Percentiles rank a stretch among this genome's conserved stretches.
Conservation (phyloP, 2,113 vertebrate genomes). For the Ciconia maguari region DNA sequence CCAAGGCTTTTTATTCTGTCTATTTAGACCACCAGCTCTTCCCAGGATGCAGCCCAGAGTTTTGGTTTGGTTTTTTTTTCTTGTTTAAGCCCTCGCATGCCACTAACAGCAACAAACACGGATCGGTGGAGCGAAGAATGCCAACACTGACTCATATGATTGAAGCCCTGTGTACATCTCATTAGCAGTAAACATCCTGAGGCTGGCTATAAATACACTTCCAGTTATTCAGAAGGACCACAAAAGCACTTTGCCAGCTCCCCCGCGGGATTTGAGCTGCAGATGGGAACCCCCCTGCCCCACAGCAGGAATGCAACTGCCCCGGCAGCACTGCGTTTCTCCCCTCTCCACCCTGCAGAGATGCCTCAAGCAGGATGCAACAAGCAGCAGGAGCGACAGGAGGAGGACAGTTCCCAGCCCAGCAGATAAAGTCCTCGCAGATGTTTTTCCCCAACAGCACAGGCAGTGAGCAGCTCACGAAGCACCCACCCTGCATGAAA, state of each 20-base stretch:
- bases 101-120: not conserved
- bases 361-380: not conserved
- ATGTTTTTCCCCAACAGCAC: not conserved
- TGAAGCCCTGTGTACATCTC: not conserved
- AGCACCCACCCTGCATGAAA: not conserved
- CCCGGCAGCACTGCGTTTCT: not conserved
- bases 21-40: not conserved
- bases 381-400: rapidly evolving
- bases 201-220: not conserved
- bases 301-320: not conserved
- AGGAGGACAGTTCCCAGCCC: not conserved
- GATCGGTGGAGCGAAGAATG: not conserved
- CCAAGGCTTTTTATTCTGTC: not conserved
- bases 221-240: not conserved
- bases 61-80: not conserved
- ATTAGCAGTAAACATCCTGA: not conserved
- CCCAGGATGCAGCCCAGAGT: not conserved
- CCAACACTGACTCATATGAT: not conserved
- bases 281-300: not conserved
- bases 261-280: not conserved
- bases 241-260: not conserved
- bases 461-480: not conserved
- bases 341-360: not conserved
- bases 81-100: not conserved
- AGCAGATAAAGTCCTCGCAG: not conserved